These are phyloP conservation scores for Perognathus longimembris DNA, from an alignment of 2,113 vertebrate species.

Conservation along the genomic window DNA sequence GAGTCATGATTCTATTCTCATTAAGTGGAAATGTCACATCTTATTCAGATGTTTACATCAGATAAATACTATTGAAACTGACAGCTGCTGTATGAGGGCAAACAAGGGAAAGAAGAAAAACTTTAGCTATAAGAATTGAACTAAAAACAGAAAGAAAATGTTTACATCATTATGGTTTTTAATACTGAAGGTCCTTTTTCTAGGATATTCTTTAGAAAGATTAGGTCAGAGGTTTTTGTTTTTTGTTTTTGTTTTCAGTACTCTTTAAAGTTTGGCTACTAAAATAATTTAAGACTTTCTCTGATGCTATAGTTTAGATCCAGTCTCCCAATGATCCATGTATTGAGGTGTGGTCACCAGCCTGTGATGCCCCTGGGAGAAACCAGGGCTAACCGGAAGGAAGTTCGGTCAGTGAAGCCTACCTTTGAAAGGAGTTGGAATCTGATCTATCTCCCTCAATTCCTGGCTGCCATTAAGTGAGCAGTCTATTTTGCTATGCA, in stretches of 20 bases:
- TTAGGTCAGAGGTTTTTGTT: not conserved
- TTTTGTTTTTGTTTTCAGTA: not conserved
- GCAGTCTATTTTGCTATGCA: not conserved
- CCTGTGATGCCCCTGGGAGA: not conserved
- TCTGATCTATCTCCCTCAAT: not conserved
- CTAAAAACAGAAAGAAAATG: not conserved
- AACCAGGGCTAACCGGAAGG: accelerated
- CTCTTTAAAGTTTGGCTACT: not conserved
- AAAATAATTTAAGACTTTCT: not conserved
- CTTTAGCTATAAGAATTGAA: not conserved
- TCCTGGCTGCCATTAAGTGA: not conserved
- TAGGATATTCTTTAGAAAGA: not conserved
- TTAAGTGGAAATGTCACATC: not conserved
- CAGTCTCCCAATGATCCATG: too few species aligned
- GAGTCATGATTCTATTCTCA: not conserved
- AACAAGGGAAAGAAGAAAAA: not conserved
- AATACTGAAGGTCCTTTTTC: not conserved
- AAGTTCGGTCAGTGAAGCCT: not conserved
- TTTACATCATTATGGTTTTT: not conserved
- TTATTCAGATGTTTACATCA: not conserved
- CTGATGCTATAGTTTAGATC: not conserved
- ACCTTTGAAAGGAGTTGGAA: not conserved
- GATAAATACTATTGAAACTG: not conserved
- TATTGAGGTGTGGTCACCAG: not conserved
- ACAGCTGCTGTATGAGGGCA: not conserved